Conservation (phyloP, 2,113 vertebrate species). For the Dryoscopus gambensis region DNA sequence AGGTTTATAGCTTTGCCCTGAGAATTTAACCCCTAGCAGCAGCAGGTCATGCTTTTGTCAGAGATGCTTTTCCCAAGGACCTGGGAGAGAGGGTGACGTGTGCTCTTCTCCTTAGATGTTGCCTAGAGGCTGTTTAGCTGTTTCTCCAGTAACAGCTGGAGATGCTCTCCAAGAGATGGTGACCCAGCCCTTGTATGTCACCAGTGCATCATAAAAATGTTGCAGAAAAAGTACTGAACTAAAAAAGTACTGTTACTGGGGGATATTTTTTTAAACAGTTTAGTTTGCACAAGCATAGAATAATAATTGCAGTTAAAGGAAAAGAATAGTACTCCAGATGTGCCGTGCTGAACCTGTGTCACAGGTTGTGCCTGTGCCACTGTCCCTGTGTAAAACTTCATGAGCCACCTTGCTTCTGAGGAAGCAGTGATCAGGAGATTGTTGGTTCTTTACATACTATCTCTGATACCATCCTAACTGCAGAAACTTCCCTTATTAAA, state of each 20-base stretch:
- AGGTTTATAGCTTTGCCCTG: neutral
- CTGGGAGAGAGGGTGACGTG: neutral
- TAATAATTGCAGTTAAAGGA: neutral
- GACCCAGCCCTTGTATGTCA: fast-evolving
- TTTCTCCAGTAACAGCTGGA: neutral
- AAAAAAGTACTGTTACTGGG: neutral
- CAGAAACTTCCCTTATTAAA: neutral
- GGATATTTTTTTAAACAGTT: neutral
- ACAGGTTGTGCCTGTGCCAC: neutral
- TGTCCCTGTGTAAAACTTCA: neutral
- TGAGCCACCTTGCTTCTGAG: neutral
- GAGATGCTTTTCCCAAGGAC: neutral
- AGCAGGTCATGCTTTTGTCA: neutral
- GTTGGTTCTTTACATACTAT: neutral
- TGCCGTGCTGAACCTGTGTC: neutral
- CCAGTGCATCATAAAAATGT: neutral
- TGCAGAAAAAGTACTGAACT: neutral
- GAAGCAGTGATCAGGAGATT: neutral
- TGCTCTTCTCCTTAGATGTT: neutral
- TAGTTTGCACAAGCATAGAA: neutral
- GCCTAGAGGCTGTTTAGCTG: neutral
- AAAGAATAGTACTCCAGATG: neutral
- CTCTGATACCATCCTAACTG: neutral
- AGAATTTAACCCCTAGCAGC: neutral
- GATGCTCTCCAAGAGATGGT: neutral